A percentile compares a stretch with the other conserved stretches of the same genome.
phyloP scores from a whole-genome alignment of 2,113 vertebrate genomes.

The Engraulis encrasicolus region DNA sequence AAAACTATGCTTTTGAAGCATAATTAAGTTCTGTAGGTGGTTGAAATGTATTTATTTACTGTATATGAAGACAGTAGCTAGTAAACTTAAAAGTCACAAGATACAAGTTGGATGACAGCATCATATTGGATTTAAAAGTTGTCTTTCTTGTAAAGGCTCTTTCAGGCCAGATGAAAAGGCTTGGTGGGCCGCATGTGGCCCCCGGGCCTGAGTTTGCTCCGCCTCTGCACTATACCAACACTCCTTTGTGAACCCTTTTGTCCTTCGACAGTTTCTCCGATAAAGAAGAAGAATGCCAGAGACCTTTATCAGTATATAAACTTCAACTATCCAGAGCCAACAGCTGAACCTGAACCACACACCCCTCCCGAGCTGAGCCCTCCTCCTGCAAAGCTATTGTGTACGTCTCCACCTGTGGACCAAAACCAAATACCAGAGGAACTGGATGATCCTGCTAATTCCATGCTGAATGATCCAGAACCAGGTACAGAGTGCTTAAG shows the following conservation, averaged over 20 bases:
- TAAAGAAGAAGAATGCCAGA: constrained; percentile 28
- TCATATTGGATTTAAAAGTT: no score
- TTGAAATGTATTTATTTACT: no score
- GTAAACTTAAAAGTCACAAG: no score
- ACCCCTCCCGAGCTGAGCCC: not conserved
- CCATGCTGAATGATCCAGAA: not conserved
- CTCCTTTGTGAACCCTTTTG: not conserved
- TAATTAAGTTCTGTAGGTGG: no score
- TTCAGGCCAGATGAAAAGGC: no score
- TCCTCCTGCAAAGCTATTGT: not conserved
- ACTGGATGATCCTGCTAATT: not conserved
- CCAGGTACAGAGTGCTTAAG: not conserved
- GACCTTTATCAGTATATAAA: constrained; percentile 34
- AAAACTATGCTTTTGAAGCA: no score
- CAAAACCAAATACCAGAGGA: not conserved
- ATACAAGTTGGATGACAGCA: no score
- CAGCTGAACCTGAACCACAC: not conserved
- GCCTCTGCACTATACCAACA: not conserved
- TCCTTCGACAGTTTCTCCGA: not conserved
- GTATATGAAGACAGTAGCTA: no score
- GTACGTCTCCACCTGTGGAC: not conserved
- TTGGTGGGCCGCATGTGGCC: no score
- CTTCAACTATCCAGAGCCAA: not conserved
- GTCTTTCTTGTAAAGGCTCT: no score
- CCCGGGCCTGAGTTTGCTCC: not conserved